phyloP scores from a whole-genome alignment of 64 coral and sea anemone species.

The Montipora sp. region DNA sequence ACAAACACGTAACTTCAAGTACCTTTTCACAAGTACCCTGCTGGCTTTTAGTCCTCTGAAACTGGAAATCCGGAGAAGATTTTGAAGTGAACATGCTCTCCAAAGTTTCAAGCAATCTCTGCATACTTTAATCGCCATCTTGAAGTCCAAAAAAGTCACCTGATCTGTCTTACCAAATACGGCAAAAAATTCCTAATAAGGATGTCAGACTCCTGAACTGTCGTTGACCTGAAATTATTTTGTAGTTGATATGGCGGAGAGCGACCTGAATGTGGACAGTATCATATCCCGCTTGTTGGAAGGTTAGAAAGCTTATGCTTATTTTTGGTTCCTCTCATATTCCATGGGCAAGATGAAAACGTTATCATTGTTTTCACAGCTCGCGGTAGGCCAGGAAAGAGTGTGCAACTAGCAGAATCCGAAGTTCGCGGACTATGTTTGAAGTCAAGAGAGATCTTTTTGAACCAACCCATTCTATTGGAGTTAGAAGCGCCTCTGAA shows the following conservation, averaged over 20 bases:
- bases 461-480: conserved; percentile 97
- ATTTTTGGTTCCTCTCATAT: not conserved
- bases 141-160: not conserved
- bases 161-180: conserved; percentile 27
- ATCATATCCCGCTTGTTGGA: conserved; percentile 97
- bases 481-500: conserved; percentile 98
- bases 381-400: conserved; percentile 98
- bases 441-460: conserved; percentile 99
- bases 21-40: not conserved
- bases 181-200: conserved; percentile 64
- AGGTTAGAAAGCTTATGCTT: conserved; percentile 57
- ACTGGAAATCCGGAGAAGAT: not conserved
- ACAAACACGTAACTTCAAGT: not conserved
- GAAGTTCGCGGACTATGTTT: conserved; percentile 98
- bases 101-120: conserved; percentile 1
- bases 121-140: conserved; percentile 55
- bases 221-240: conserved; percentile 53
- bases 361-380: conserved; percentile 75
- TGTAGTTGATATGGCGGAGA: conserved; percentile 93
- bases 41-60: not conserved
- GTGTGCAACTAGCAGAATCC: conserved; percentile 98
- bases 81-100: conserved; percentile 3
- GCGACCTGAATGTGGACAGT: conserved; percentile 96
- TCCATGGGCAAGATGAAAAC: conserved; percentile 43
- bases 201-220: conserved; percentile 21